These are phyloP conservation scores for Cerceris rybyensis DNA, from an alignment of 2,888 invertebrate species.

Conservation along the genomic window DNA sequence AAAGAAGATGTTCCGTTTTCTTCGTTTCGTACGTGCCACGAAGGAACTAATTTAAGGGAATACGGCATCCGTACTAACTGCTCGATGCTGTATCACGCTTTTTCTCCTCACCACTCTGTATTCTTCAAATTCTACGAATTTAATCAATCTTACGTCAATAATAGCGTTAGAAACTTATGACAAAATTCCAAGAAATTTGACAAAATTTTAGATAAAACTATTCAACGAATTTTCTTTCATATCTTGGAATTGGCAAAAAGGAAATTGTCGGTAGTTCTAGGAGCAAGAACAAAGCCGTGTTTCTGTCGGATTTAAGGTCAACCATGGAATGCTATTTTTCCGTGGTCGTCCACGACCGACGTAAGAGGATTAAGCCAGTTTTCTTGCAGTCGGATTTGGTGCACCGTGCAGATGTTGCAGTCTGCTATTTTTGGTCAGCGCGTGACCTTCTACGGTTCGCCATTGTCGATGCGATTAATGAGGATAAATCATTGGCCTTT, in stretches of 20 bases:
- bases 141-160: not conserved
- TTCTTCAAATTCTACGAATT: not conserved
- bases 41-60: slow-evolving; percentile 4
- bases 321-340: slow-evolving; percentile 54
- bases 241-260: not conserved
- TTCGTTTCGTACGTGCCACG: not conserved
- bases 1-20: slow-evolving; percentile 1
- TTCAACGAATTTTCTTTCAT: not conserved
- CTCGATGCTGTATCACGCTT: not conserved
- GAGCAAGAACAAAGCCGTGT: slow-evolving; percentile 22
- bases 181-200: not conserved
- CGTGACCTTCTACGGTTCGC: slow-evolving; percentile 11
- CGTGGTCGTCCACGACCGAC: slow-evolving; percentile 41
- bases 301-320: slow-evolving; percentile 64
- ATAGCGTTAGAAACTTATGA: too few species aligned
- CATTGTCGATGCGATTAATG: slow-evolving; percentile 31
- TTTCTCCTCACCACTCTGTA: not conserved
- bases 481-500: slow-evolving; percentile 20
- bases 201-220: not conserved
- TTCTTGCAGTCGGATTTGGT: slow-evolving; percentile 55
- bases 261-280: too few species aligned
- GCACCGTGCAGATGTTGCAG: slow-evolving; percentile 52
- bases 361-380: slow-evolving; percentile 66
- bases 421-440: slow-evolving; percentile 32
- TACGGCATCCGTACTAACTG: not conserved